Evolutionary conservation across 2,888 invertebrate genomes (phyloP).

Genomic region (Drosophila mettleri): DNA sequence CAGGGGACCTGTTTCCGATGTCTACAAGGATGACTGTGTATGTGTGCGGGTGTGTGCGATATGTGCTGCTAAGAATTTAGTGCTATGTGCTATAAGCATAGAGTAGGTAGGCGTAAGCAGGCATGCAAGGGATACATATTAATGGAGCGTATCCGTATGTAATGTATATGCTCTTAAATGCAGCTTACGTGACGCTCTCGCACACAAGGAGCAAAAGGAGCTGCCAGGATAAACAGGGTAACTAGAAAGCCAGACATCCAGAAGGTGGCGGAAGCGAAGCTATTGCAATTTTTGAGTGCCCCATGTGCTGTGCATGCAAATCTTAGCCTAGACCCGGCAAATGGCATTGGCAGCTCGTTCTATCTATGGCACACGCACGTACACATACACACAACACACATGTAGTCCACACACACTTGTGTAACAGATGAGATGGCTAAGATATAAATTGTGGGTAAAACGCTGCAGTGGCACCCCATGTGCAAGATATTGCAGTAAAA

Average conservation of each 20-base stretch:
- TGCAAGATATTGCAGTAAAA: conserved; percentile 80
- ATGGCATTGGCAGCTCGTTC: conserved; percentile 56
- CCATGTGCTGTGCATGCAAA: conserved; percentile 75
- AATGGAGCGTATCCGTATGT: conserved; percentile 82
- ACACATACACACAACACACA: conserved; percentile 15
- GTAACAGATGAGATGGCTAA: conserved; percentile 78
- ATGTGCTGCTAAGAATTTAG: conserved; percentile 57
- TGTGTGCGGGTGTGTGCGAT: conserved; percentile 16
- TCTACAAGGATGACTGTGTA: conserved; percentile 19
- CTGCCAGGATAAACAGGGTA: conserved; percentile 28
- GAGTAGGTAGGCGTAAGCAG: conserved; percentile 68
- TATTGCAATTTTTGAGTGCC: conserved; percentile 70
- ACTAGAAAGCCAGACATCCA: conserved; percentile 21
- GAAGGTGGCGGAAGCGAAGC: conserved; percentile 29
- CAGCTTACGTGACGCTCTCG: conserved; percentile 78
- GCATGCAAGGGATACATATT: conserved; percentile 80
- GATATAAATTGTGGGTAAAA: conserved; percentile 79
- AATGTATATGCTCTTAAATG: conserved; percentile 81
- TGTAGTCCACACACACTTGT: conserved; percentile 50
- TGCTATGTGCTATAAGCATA: conserved; percentile 42
- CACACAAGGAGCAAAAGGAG: conserved; percentile 34
- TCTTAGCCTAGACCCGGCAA: conserved; percentile 68
- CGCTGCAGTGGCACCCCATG: conserved; percentile 70
- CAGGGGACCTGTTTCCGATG: conserved; percentile 55
- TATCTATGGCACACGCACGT: conserved; percentile 31